Conservation (phyloP, 2,797 vertebrate genomes). For the Sternotherus odoratus region DNA sequence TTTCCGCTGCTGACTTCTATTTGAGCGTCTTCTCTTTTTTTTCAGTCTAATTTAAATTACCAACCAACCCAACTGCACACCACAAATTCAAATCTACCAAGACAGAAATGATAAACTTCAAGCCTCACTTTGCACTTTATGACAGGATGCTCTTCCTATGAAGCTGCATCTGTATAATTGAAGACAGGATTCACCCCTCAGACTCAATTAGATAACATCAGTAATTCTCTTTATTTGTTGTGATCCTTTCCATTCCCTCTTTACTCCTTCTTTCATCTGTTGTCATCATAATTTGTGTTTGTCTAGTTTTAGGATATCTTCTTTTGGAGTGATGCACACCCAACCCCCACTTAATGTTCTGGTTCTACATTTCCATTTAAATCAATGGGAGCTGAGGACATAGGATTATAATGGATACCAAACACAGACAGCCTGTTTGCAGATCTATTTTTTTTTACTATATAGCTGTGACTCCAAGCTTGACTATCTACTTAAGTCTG, state of each 20-base stretch:
- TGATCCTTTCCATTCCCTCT: neutral
- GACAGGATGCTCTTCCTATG: neutral
- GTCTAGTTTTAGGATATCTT: neutral
- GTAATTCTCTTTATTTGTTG: neutral
- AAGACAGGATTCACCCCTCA: neutral
- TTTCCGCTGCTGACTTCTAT: neutral
- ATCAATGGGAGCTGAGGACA: neutral
- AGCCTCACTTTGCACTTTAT: neutral
- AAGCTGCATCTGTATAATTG: neutral
- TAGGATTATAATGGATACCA: constrained; percentile 18
- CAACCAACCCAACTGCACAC: neutral
- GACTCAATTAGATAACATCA: neutral
- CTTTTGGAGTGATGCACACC: neutral
- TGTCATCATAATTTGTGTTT: neutral
- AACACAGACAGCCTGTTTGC: constrained; percentile 10
- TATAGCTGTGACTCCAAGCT: neutral
- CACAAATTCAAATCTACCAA: neutral
- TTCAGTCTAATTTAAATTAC: neutral
- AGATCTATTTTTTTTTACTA: constrained; percentile 38
- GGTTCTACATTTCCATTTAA: neutral
- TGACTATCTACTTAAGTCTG: constrained; percentile 25
- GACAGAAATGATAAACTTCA: neutral
- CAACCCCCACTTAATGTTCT: neutral
- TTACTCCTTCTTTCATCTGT: neutral
- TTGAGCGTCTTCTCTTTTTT: neutral